Evolutionary conservation across 2,888 invertebrate species (phyloP).

Genomic region (Drosophila austrosaltans): DNA sequence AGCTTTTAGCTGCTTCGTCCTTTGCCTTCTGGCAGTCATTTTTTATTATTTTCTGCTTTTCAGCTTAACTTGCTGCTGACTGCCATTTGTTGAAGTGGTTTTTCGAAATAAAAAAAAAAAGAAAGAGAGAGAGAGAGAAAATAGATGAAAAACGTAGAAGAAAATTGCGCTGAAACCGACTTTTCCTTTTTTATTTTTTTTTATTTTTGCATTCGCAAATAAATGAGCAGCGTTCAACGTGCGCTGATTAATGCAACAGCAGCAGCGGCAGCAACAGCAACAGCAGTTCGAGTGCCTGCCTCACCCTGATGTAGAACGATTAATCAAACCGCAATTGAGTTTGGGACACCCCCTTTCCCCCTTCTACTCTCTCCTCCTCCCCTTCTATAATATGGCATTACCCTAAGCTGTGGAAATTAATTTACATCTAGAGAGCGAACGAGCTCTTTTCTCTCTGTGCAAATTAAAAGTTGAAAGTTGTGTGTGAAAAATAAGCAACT

Average conservation of each 20-base stretch:
- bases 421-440: constrained; percentile 45
- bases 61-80: constrained; percentile 56
- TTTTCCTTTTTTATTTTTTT: constrained; percentile 44
- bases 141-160: constrained; percentile 16
- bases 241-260: constrained; percentile 72
- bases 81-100: constrained; percentile 66
- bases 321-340: constrained; percentile 72
- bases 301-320: constrained; percentile 47
- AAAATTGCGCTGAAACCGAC: constrained; percentile 23
- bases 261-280: constrained; percentile 1
- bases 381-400: constrained; percentile 24
- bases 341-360: constrained; percentile 31
- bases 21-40: constrained; percentile 17
- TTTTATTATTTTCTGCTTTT: neutral
- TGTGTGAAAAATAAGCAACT: constrained; percentile 19
- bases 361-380: constrained; percentile 29
- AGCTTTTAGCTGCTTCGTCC: constrained; percentile 59
- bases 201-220: constrained; percentile 66
- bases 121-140: constrained; percentile 11
- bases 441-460: constrained; percentile 25
- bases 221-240: constrained; percentile 71
- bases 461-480: constrained; percentile 61
- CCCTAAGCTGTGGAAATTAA: constrained; percentile 49
- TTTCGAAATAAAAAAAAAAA: constrained; percentile 9
- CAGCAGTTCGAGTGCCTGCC: constrained; percentile 44